phyloP scores from a whole-genome alignment of 2,797 vertebrate species.

The Cryptoblepharus egeriae region DNA sequence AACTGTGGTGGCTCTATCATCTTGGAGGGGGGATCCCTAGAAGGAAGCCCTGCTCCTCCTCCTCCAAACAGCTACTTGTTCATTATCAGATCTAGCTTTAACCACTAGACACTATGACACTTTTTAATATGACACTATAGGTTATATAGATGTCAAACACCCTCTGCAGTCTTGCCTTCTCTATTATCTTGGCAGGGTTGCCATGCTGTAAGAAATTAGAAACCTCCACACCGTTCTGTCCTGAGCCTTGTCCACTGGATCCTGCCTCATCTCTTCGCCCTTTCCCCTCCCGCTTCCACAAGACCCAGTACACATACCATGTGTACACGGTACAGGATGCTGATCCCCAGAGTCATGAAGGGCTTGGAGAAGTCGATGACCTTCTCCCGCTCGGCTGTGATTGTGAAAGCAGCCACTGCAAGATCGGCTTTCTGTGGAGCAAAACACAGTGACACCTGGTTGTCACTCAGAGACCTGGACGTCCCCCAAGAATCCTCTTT shows the following conservation, averaged over 20 bases:
- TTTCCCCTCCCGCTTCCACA: background rate
- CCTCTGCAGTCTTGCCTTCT: too few species aligned
- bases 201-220: too few species aligned
- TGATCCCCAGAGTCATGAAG: constrained; percentile 96
- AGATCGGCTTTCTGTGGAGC: constrained; percentile 90
- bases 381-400: constrained; percentile 93
- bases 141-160: background rate
- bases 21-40: background rate
- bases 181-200: background rate
- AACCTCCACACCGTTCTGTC: background rate
- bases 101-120: too few species aligned
- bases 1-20: too few species aligned
- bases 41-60: background rate
- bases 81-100: background rate
- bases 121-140: background rate
- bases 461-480: background rate
- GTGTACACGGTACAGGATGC: constrained; percentile 94
- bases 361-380: constrained; percentile 91
- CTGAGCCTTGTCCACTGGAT: background rate
- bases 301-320: constrained; percentile 76
- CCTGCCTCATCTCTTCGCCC: background rate
- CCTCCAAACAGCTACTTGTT: background rate
- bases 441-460: background rate
- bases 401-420: constrained; percentile 93
- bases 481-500: background rate